phyloP scores from a whole-genome alignment of 2,113 vertebrate genomes.

The Coryphaenoides rupestris region DNA sequence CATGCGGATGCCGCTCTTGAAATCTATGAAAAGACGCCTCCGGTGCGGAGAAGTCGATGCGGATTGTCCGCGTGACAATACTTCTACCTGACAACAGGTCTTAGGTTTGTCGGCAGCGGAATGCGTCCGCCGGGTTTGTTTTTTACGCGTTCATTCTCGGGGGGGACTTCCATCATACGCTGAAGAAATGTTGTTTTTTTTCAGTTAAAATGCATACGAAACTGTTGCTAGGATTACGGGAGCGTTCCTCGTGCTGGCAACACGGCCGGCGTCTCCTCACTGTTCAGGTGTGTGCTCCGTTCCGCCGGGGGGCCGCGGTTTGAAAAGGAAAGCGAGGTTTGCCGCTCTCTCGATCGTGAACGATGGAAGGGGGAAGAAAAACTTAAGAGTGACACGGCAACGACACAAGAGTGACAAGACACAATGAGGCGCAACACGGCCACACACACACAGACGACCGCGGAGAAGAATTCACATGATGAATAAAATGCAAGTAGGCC shows the following conservation, averaged over 20 bases:
- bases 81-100: too few species aligned
- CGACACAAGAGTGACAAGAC: conserved; percentile 11
- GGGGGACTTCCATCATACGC: too few species aligned
- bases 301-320: conserved; percentile 4
- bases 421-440: neutral
- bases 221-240: too few species aligned
- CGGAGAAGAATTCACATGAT: neutral
- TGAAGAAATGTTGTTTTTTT: too few species aligned
- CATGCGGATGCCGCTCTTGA: conserved; percentile 20
- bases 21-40: conserved; percentile 33
- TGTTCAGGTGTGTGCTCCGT: conserved; percentile 4
- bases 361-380: neutral
- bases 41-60: neutral
- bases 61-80: too few species aligned
- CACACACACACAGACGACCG: neutral
- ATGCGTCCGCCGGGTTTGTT: too few species aligned
- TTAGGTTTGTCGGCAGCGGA: too few species aligned
- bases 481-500: conserved; percentile 7
- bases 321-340: neutral
- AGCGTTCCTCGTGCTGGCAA: neutral
- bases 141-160: too few species aligned
- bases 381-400: conserved; percentile 16
- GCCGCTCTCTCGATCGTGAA: conserved; percentile 1
- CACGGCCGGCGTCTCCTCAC: neutral
- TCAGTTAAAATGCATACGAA: too few species aligned